Conservation (phyloP, 1,140 invertebrate genomes). For the Bombus pascuorum region DNA sequence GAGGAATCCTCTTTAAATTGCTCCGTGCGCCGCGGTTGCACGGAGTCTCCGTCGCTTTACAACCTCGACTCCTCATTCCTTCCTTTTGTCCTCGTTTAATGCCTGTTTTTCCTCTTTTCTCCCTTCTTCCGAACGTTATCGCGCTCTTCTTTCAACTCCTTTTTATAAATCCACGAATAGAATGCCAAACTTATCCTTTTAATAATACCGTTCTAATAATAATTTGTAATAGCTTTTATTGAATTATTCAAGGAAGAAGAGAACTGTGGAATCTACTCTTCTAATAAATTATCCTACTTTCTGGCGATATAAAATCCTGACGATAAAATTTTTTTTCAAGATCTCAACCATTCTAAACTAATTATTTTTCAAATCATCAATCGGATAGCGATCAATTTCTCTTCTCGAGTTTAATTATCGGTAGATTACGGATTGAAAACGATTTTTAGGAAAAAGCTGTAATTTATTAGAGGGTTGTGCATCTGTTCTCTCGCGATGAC, state of each 20-base stretch:
- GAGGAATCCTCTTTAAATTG: slow-evolving; percentile 45
- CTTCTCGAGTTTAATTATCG: not conserved
- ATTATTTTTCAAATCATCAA: too few relatives aligned
- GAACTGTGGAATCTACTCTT: not conserved
- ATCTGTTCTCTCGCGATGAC: not conserved
- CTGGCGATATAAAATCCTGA: too few relatives aligned
- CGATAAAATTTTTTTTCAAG: too few relatives aligned
- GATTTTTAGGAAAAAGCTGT: too few relatives aligned
- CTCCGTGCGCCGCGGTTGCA: not conserved
- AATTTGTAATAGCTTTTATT: not conserved
- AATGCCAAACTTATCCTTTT: too few relatives aligned
- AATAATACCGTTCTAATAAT: not conserved
- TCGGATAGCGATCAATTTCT: not conserved
- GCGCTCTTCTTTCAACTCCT: too few relatives aligned
- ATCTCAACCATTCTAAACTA: too few relatives aligned
- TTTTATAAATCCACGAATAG: not conserved
- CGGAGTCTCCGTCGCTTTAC: slow-evolving; percentile 3
- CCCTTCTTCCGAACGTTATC: not conserved
- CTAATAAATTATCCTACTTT: not conserved
- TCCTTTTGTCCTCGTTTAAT: not conserved
- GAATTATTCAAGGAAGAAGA: not conserved
- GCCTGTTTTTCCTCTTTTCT: too few relatives aligned
- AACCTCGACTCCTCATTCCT: slow-evolving; percentile 14
- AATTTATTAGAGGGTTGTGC: not conserved
- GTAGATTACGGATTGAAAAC: too few relatives aligned